Conservation (phyloP, 2,797 vertebrate species). For the Sphenodon punctatus region DNA sequence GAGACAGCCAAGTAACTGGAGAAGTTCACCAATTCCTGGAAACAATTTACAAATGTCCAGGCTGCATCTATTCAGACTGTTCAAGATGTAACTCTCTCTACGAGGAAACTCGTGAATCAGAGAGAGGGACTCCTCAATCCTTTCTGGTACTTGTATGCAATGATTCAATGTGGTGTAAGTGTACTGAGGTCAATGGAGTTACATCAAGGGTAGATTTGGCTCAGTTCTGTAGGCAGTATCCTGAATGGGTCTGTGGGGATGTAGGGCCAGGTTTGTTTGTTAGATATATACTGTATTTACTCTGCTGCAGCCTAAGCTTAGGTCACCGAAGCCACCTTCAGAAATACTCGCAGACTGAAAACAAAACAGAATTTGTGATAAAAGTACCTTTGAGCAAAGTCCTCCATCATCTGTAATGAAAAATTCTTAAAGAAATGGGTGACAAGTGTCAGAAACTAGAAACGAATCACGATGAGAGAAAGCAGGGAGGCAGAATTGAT, state of each 20-base stretch:
- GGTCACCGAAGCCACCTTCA: neutral
- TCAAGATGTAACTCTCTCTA: neutral
- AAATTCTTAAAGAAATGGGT: conserved; percentile 17
- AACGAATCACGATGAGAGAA: neutral
- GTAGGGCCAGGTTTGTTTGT: conserved; percentile 7
- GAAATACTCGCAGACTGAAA: conserved; percentile 1
- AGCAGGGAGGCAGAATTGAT: rapidly evolving
- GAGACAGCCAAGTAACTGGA: neutral
- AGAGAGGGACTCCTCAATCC: neutral
- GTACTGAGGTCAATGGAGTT: neutral
- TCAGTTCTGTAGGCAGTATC: neutral
- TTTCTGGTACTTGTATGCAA: neutral
- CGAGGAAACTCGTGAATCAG: neutral
- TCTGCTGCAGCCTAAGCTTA: neutral
- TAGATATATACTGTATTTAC: neutral
- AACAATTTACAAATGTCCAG: neutral
- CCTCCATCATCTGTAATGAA: neutral
- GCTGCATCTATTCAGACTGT: neutral
- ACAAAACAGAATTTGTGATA: conserved; percentile 47
- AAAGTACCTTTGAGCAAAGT: conserved; percentile 29
- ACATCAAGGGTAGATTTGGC: neutral
- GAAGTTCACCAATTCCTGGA: neutral
- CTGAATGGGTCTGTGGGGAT: conserved; percentile 11
- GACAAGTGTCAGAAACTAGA: neutral
- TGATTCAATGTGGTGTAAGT: neutral